phyloP scores from a whole-genome alignment of 92 coral and sea anemone species.

The Galaxea fascicularis region DNA sequence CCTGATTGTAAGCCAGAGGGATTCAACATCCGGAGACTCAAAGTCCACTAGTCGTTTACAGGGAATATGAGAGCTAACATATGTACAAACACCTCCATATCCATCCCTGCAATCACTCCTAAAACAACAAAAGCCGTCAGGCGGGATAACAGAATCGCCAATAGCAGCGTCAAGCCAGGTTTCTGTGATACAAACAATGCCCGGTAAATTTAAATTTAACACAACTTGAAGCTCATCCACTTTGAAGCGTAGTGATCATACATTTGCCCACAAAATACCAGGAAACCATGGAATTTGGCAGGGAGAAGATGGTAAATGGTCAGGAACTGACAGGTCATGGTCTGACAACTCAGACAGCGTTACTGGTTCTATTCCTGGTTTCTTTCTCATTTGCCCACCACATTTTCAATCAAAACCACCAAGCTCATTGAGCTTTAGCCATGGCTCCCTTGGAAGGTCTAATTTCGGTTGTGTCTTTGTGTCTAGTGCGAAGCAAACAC shows the following conservation, averaged over 20 bases:
- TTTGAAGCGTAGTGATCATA: conserved; percentile 30
- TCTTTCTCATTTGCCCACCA: conserved; percentile 27
- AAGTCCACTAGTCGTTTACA: conserved; percentile 13
- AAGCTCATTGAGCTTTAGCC: conserved; percentile 38
- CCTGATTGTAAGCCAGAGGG: conserved; percentile 29
- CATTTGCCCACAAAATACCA: conserved; percentile 23
- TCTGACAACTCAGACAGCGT: conserved; percentile 20
- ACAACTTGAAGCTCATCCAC: conserved; percentile 46
- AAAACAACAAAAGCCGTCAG: conserved; percentile 34
- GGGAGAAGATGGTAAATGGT: conserved; percentile 25
- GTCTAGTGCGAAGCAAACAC: no score
- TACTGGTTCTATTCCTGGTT: conserved; percentile 21
- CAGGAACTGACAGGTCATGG: conserved; percentile 35
- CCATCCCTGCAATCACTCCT: conserved; percentile 28
- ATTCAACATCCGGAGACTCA: conserved; percentile 39
- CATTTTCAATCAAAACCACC: conserved; percentile 41
- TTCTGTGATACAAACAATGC: conserved; percentile 30
- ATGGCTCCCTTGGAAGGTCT: conserved; percentile 24
- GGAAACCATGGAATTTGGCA: conserved; percentile 34
- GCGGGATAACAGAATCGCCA: conserved; percentile 19
- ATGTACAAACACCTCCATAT: conserved; percentile 37
- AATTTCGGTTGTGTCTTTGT: conserved; percentile 14
- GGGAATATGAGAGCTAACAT: conserved; percentile 31
- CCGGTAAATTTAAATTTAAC: conserved; percentile 15
- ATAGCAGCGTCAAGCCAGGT: conserved; percentile 37